Percentiles rank a stretch among this genome's conserved stretches.
Conservation (phyloP, 2,888 invertebrate genomes). For the Acronicta aceris region DNA sequence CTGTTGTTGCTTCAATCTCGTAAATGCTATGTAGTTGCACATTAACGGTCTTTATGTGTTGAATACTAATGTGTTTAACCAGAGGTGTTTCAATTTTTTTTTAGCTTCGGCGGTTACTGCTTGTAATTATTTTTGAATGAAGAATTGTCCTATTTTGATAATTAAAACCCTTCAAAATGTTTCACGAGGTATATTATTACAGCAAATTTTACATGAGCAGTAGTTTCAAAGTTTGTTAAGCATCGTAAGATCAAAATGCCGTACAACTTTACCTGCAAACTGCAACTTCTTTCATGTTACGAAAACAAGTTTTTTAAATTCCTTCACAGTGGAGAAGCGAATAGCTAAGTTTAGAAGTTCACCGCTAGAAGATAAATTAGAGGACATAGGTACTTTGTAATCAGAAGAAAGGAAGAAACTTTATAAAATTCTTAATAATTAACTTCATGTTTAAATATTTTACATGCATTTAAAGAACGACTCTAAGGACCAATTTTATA, state of each 20-base stretch:
- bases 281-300: not conserved
- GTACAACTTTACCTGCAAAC: slow-evolving; percentile 15
- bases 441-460: no score
- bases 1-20: slow-evolving; percentile 65
- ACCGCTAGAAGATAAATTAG: slow-evolving; percentile 4
- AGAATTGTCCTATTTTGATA: no score
- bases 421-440: no score
- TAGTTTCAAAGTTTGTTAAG: not conserved
- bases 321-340: slow-evolving; percentile 15
- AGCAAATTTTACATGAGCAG: no score
- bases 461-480: not conserved
- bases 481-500: not conserved
- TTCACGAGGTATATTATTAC: no score
- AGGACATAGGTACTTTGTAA: not conserved
- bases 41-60: slow-evolving; percentile 42
- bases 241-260: not conserved
- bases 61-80: slow-evolving; percentile 23
- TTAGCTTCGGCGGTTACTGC: not conserved
- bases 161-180: no score
- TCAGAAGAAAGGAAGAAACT: no score
- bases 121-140: no score
- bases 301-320: slow-evolving; percentile 16
- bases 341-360: slow-evolving; percentile 17
- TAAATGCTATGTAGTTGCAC: slow-evolving; percentile 56
- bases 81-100: slow-evolving; percentile 4